phyloP scores from a whole-genome alignment of 2,888 invertebrate genomes.

The Blastobasis lacticolella region DNA sequence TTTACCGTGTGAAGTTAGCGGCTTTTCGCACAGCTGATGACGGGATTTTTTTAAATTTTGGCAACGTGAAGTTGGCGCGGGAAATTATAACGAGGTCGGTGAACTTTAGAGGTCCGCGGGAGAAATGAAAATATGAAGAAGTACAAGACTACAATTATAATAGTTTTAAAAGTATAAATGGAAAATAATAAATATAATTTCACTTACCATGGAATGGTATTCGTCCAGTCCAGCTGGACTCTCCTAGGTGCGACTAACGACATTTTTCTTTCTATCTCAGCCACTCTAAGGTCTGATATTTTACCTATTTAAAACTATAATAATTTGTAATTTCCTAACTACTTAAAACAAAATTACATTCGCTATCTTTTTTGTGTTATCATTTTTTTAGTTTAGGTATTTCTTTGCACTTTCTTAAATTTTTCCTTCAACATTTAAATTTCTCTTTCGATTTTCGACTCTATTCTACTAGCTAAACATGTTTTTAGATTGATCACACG shows the following conservation, averaged over 20 bases:
- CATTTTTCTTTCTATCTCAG: slow-evolving; percentile 30
- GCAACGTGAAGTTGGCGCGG: slow-evolving; percentile 41
- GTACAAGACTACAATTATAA: not conserved
- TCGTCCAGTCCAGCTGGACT: slow-evolving; percentile 62
- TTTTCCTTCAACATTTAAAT: no score
- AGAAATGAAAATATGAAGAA: not conserved
- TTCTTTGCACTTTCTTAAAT: no score
- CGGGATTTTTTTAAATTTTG: slow-evolving; percentile 41
- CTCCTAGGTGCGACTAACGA: slow-evolving; percentile 61
- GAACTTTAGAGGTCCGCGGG: slow-evolving; percentile 26
- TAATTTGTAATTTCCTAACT: no score
- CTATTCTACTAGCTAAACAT: no score
- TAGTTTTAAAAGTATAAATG: not conserved
- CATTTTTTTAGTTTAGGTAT: no score
- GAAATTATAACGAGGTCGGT: slow-evolving; percentile 34
- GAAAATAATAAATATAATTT: not conserved
- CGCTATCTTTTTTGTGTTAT: no score
- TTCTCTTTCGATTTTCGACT: no score
- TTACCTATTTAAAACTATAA: no score
- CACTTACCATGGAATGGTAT: slow-evolving; percentile 59
- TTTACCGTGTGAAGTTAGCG: slow-evolving; percentile 55
- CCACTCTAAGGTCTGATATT: slow-evolving; percentile 8
- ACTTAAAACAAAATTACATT: no score
- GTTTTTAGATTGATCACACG: no score
- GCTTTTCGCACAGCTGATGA: slow-evolving; percentile 65